Evolutionary conservation across 92 coral and sea anemone species (phyloP), one percentile per base, ranked within the genome.

Genomic region (Porites cylindrica): DNA sequence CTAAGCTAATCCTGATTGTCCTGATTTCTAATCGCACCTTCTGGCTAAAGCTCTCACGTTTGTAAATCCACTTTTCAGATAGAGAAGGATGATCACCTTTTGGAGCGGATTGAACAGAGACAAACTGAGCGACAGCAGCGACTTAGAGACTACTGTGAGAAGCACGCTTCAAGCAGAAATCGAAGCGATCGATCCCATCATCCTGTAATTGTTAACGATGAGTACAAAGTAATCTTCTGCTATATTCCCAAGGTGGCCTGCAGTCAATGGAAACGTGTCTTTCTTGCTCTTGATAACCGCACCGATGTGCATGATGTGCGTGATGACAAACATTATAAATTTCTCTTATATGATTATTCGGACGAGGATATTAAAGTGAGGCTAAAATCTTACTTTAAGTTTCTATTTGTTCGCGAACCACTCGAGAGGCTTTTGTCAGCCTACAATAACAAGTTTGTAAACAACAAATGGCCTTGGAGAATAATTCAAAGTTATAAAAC

Each of bases 381-480:
- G 85, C 71, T 86, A n/a, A 51, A 79, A 51, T n/a, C 38, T 20
- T 86, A 75, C 80, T 86, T 32, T 72, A 86, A 86, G 19, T 86
- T 86, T 66, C 4, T 79, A 6, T 65, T 79, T 21, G 90, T 79
- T 51, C 90, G 90, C 8, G 90, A 86, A 10, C 90, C 90, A 2
- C 60, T 79, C 13, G 90, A 86, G 51, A 51, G 90, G 71, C 29
- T 86, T 23, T 56, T 71, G 32, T 79, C 90, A 10, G 90, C 79
- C 3, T 79, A 17, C 21, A 29, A 54, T 0, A 12, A 86, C 58
- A 79, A 86, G 63, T 86, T 73, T 24, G 73, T 14, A 2, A 1
- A 18, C 5, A n/a, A 32, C 0, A 3, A 4, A 8, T 65, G 56
- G 74, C 51, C 21, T 1, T 24, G 26, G 19, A 50, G 24, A 8